These are phyloP conservation scores for Mobula birostris DNA, from an alignment of 2,113 vertebrate genomes.

Conservation along the genomic window DNA sequence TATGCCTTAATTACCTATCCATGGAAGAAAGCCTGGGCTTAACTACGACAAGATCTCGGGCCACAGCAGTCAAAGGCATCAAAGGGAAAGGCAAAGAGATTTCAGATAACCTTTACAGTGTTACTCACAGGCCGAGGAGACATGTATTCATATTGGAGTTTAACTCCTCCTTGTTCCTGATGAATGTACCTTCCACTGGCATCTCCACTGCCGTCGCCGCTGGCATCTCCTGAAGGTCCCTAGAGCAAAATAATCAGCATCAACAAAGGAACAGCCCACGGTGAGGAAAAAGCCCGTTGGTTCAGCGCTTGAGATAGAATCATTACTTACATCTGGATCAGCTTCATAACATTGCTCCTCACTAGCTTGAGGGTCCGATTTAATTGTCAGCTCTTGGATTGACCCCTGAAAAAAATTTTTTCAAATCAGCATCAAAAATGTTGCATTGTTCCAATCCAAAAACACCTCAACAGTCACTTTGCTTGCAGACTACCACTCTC, in stretches of 20 bases:
- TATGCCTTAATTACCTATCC: not conserved
- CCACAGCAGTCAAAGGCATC: not conserved
- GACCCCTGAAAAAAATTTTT: constrained; percentile 65
- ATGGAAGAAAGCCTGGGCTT: not conserved
- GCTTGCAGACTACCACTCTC: not conserved
- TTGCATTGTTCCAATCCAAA: not conserved
- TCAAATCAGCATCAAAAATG: not conserved
- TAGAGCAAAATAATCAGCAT: constrained; percentile 43
- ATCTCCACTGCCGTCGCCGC: constrained; percentile 68
- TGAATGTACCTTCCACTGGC: constrained; percentile 53
- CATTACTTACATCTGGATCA: constrained; percentile 75
- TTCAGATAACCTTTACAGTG: not conserved
- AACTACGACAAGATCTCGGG: not conserved
- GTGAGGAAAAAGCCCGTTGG: not conserved
- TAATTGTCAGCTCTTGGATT: constrained; percentile 79
- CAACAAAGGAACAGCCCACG: not conserved
- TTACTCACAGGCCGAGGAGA: constrained; percentile 49
- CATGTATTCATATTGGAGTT: constrained; percentile 40
- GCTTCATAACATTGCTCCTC: constrained; percentile 86
- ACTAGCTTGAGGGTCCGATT: constrained; percentile 62
- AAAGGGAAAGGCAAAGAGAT: not conserved
- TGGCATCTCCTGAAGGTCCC: constrained; percentile 81
- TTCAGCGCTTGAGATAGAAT: not conserved
- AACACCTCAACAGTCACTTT: not conserved
- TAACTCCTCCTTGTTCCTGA: not conserved